Evolutionary conservation across 2,797 vertebrate species (phyloP).

Genomic region (Calcarius lapponicus): DNA sequence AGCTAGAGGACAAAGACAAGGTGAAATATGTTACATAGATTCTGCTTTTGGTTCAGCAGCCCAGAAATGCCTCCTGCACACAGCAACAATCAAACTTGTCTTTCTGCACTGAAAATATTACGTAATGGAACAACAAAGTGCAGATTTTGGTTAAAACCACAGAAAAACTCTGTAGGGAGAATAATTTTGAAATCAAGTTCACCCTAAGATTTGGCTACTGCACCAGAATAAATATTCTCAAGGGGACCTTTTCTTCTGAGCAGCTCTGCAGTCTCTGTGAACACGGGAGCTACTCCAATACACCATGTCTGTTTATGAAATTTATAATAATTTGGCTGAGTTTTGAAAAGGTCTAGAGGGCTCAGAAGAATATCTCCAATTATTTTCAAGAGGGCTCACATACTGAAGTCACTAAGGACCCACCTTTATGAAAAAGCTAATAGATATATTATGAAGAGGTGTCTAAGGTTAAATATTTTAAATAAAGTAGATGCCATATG

Average conservation of each 20-base stretch:
- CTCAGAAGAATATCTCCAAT: background rate
- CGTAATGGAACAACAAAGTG: background rate
- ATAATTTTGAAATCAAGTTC: too few relatives aligned
- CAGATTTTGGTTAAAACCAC: background rate
- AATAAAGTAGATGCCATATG: background rate
- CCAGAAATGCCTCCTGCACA: background rate
- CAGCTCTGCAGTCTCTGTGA: background rate
- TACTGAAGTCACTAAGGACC: background rate
- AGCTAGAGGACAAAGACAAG: background rate
- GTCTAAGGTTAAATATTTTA: background rate
- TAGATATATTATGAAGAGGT: background rate
- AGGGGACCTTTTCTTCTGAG: background rate
- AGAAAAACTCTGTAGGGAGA: background rate
- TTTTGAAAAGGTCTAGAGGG: constrained; percentile 10
- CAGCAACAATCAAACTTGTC: background rate
- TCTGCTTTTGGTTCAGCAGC: background rate
- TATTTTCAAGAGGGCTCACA: background rate
- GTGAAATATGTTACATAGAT: background rate
- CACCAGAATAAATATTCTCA: background rate
- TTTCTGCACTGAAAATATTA: background rate
- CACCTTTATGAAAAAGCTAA: background rate
- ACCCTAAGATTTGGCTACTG: background rate
- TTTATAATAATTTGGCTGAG: background rate
- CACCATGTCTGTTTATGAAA: background rate
- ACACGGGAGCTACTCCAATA: background rate